Evolutionary conservation across 2,888 invertebrate genomes (phyloP).

Genomic region (Pyrrhosoma nymphula): DNA sequence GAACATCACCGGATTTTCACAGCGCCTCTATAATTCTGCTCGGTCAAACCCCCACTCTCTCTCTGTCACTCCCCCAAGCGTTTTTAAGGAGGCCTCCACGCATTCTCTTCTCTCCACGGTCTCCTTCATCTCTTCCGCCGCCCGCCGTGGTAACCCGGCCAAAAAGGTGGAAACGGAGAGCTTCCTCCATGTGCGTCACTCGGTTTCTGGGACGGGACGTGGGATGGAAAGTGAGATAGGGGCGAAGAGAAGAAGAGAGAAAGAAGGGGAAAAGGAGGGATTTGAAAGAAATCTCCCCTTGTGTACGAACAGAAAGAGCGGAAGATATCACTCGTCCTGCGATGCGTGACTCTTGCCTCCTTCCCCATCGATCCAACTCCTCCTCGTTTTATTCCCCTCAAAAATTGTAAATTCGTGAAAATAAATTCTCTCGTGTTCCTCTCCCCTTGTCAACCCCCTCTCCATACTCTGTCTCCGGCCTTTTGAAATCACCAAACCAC

Average conservation of each 20-base stretch:
- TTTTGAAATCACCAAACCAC: background rate
- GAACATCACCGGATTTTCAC: constrained; percentile 18
- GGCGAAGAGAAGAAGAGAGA: background rate
- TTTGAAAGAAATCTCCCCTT: background rate
- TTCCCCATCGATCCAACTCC: background rate
- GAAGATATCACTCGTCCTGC: background rate
- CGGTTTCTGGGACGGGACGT: background rate
- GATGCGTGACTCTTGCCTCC: constrained; percentile 13
- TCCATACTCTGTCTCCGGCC: background rate
- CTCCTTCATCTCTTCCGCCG: background rate
- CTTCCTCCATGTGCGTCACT: constrained; percentile 8
- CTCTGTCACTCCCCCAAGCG: background rate
- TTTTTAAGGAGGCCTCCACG: too few relatives aligned
- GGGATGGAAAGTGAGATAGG: background rate
- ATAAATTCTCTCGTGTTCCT: background rate
- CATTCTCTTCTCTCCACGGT: too few relatives aligned
- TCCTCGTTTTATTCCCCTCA: background rate
- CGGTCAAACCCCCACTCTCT: background rate
- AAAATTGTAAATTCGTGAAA: constrained; percentile 34
- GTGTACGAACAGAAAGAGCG: background rate
- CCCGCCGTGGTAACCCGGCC: background rate
- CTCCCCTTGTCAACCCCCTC: background rate
- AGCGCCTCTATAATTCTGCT: background rate
- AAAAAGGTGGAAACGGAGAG: constrained; percentile 41
- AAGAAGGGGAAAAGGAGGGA: background rate